These are phyloP conservation scores for Dicaeum eximium DNA, from an alignment of 2,113 vertebrate genomes.

Conservation along the genomic window DNA sequence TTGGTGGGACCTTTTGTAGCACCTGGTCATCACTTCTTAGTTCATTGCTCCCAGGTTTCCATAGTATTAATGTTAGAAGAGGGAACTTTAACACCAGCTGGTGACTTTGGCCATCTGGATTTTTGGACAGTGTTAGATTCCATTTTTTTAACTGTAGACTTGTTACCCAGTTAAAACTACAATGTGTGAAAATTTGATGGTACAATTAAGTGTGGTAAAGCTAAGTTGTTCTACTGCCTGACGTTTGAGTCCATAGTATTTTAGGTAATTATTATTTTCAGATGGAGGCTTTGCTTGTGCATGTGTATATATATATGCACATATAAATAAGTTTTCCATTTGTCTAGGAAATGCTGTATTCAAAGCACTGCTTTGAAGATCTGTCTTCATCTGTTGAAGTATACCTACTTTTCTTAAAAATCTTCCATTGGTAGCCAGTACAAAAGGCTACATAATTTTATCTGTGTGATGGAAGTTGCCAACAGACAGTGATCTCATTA, in stretches of 20 bases:
- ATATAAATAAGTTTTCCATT: neutral
- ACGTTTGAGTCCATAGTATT: neutral
- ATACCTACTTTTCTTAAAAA: neutral
- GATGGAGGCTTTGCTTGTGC: neutral
- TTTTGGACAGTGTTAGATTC: neutral
- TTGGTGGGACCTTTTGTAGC: neutral
- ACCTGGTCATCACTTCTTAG: neutral
- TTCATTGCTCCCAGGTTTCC: neutral
- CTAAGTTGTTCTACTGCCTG: neutral
- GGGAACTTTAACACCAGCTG: neutral
- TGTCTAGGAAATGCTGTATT: neutral
- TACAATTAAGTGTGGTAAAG: neutral
- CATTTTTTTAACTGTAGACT: neutral
- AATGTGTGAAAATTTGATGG: neutral
- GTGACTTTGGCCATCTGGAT: neutral
- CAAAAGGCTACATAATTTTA: neutral
- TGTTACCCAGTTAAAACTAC: neutral
- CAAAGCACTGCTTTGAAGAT: neutral
- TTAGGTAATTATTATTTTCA: neutral
- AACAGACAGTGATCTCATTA: constrained; percentile 5
- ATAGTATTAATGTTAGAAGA: neutral
- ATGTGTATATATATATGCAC: neutral
- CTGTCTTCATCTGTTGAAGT: neutral
- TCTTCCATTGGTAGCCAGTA: neutral
- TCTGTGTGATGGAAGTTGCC: neutral